Conservation (phyloP, 2,888 invertebrate genomes). For the Pammene fasciana region DNA sequence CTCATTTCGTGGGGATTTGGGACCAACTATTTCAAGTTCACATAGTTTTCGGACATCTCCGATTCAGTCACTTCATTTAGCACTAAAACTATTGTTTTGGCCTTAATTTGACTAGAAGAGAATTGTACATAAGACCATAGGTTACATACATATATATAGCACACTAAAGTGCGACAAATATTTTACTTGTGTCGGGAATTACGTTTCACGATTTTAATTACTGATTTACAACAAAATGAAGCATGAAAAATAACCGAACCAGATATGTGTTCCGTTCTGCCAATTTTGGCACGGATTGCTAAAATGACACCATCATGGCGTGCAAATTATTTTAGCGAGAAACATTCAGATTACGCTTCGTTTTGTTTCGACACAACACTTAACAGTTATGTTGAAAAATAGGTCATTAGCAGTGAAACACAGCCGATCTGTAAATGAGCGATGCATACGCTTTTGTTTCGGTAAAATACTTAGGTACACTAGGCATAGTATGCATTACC, state of each 20-base stretch:
- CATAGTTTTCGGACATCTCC: too few species aligned
- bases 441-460: background rate
- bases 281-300: background rate
- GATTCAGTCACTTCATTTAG: too few species aligned
- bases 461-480: background rate
- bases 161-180: too few species aligned
- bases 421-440: background rate
- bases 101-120: too few species aligned
- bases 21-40: too few species aligned
- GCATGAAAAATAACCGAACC: background rate
- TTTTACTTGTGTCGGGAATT: too few species aligned
- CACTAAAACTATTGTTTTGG: too few species aligned
- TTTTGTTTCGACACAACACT: constrained; percentile 17
- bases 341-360: background rate
- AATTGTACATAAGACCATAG: too few species aligned
- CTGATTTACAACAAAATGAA: background rate
- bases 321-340: constrained; percentile 20
- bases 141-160: too few species aligned
- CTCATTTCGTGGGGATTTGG: too few species aligned
- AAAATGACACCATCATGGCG: constrained; percentile 11
- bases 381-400: constrained; percentile 17
- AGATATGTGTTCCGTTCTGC: background rate
- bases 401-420: constrained; percentile 7
- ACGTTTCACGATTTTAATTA: too few species aligned
- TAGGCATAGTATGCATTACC: background rate